Evolutionary conservation across 2,888 invertebrate species (phyloP).

Genomic region (Tetranychus truncatus): DNA sequence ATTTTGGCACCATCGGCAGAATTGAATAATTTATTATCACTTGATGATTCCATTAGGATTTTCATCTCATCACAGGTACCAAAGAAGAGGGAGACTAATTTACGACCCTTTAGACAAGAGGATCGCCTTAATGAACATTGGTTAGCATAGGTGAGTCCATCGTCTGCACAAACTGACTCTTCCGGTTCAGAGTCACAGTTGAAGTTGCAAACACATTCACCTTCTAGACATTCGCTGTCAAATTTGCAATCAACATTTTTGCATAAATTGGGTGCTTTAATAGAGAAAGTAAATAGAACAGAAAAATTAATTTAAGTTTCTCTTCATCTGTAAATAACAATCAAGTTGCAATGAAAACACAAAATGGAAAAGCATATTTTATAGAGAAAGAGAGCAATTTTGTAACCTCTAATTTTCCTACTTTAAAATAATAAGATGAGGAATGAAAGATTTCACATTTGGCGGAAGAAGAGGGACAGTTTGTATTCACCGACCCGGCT

Average conservation of each 20-base stretch:
- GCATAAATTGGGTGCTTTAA: neutral
- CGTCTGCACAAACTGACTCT: conserved; percentile 61
- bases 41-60: neutral
- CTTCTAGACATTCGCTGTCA: conserved; percentile 39
- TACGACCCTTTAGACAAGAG: conserved; percentile 44
- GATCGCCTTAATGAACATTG: conserved; percentile 63
- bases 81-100: conserved; percentile 3
- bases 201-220: conserved; percentile 57
- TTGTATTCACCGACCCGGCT: too few species aligned
- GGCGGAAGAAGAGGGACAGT: too few species aligned
- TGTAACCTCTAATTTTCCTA: too few species aligned
- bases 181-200: conserved; percentile 46
- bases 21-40: neutral
- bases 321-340: too few species aligned
- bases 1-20: neutral
- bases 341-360: too few species aligned
- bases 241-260: conserved; percentile 42
- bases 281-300: too few species aligned
- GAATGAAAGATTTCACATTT: too few species aligned
- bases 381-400: too few species aligned
- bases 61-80: conserved; percentile 1
- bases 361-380: too few species aligned
- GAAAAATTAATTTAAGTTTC: too few species aligned
- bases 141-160: conserved; percentile 63
- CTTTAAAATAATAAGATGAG: too few species aligned